Conservation (phyloP, 2,797 vertebrate species). For the Crax fasciolata region DNA sequence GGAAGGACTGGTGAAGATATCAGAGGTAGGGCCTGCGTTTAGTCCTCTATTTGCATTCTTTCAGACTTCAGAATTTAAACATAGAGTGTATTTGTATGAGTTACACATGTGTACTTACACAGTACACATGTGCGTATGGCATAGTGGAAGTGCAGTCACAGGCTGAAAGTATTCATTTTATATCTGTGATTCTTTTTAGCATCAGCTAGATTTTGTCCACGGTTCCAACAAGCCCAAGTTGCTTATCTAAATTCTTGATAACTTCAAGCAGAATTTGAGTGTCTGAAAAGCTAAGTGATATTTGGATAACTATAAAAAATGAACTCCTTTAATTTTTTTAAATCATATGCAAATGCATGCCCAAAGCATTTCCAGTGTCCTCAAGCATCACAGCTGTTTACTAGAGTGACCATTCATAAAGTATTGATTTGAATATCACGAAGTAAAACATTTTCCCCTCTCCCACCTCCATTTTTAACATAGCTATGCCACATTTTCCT, state of each 20-base stretch:
- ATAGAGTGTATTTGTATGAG: not conserved
- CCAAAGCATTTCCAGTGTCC: not conserved
- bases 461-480: not conserved
- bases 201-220: not conserved
- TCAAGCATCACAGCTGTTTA: not conserved
- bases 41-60: not conserved
- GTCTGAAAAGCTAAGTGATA: not conserved
- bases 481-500: not conserved
- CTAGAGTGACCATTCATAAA: not conserved
- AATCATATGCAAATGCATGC: not conserved
- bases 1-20: not conserved
- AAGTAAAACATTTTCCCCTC: not conserved
- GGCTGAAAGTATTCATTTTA: not conserved
- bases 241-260: not conserved
- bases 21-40: not conserved
- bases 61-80: not conserved
- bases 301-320: not conserved
- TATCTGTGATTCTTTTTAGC: not conserved
- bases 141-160: not conserved
- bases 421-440: not conserved
- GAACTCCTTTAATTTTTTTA: not conserved
- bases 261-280: not conserved
- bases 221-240: not conserved
- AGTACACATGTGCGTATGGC: not conserved
- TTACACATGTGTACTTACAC: not conserved